phyloP scores from a whole-genome alignment of 1,140 invertebrate genomes.

The Caerostris darwini region DNA sequence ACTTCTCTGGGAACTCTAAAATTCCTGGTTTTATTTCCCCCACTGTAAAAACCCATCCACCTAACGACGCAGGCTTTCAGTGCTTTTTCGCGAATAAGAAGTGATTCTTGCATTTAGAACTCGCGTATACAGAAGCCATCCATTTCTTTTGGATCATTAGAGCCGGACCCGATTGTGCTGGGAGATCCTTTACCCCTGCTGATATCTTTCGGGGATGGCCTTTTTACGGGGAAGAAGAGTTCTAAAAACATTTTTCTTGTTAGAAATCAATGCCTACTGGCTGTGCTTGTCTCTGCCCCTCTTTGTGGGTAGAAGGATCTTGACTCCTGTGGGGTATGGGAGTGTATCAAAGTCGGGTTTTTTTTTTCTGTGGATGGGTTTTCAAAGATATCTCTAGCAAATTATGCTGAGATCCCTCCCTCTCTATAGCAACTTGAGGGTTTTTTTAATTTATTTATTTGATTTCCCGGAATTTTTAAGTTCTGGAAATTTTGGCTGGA shows the following conservation, averaged over 20 bases:
- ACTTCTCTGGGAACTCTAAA: not conserved
- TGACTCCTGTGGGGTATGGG: constrained; percentile 1
- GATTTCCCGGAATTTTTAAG: not conserved
- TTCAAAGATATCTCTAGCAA: constrained; percentile 24
- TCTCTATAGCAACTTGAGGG: not conserved
- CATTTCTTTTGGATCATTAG: constrained; percentile 53
- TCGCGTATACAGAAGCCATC: not conserved
- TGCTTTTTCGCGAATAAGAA: not conserved
- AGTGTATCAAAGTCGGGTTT: not conserved
- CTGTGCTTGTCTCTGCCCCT: not conserved
- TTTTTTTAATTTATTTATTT: not conserved
- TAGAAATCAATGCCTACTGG: constrained; percentile 36
- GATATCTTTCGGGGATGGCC: not conserved
- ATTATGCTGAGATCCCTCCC: not conserved
- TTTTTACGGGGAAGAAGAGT: constrained; percentile 40
- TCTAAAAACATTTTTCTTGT: constrained; percentile 62
- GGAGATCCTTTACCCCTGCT: constrained; percentile 2
- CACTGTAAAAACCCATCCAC: constrained; percentile 11
- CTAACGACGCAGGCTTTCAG: constrained; percentile 15
- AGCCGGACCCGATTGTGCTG: constrained; percentile 23
- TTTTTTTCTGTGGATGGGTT: not conserved
- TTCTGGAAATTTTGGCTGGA: not conserved
- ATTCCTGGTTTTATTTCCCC: constrained; percentile 8
- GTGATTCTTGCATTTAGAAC: constrained; percentile 2
- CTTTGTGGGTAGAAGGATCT: not conserved